Evolutionary conservation across 1,140 invertebrate species (phyloP).

Genomic region (Phortica variegata): DNA sequence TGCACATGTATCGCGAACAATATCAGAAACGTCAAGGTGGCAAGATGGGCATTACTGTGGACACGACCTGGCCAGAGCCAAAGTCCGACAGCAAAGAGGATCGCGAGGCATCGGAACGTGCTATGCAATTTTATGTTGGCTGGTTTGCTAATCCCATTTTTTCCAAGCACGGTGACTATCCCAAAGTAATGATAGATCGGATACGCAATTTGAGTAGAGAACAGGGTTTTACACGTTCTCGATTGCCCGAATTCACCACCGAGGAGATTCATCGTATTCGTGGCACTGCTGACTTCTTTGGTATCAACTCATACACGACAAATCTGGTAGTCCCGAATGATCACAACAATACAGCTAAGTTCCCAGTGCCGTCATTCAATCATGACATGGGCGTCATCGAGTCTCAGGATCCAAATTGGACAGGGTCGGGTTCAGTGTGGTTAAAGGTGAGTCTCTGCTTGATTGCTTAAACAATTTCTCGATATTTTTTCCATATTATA

Average conservation of each 20-base stretch:
- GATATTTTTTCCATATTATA: no score
- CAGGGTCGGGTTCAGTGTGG: conserved; percentile 58
- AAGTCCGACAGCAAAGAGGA: conserved; percentile 58
- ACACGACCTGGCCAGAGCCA: conserved; percentile 66
- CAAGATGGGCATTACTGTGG: conserved; percentile 65
- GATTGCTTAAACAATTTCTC: no score
- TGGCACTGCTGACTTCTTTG: conserved; percentile 65
- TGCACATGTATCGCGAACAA: conserved; percentile 66
- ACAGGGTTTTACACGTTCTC: conserved; percentile 62
- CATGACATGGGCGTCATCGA: conserved; percentile 59
- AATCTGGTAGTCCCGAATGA: conserved; percentile 56
- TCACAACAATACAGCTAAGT: conserved; percentile 54
- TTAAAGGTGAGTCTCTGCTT: conserved; percentile 61
- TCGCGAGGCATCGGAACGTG: conserved; percentile 60
- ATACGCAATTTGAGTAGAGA: conserved; percentile 61
- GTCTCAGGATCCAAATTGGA: conserved; percentile 58
- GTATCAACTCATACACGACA: conserved; percentile 64
- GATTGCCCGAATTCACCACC: conserved; percentile 64
- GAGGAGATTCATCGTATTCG: conserved; percentile 63
- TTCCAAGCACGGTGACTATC: conserved; percentile 63
- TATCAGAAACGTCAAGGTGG: conserved; percentile 64
- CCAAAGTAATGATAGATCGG: conserved; percentile 61
- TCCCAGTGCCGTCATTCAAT: conserved; percentile 57
- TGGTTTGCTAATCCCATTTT: conserved; percentile 66
- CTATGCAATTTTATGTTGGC: conserved; percentile 62